Conservation (phyloP, 2,113 vertebrate genomes). For the Nymphicus hollandicus region DNA sequence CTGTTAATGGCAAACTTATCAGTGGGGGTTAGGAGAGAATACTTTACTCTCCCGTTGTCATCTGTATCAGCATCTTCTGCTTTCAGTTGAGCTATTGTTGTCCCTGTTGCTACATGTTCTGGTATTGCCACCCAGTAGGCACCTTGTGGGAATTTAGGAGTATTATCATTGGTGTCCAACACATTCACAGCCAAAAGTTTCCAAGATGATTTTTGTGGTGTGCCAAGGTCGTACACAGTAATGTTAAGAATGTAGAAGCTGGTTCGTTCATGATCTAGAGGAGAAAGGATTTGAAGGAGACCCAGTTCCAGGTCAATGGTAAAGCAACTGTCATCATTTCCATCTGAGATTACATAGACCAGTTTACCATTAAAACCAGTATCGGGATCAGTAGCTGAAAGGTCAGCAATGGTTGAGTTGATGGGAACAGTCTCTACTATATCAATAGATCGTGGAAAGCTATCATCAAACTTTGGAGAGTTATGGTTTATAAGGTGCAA, state of each 20-base stretch:
- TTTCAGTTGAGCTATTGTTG: conserved; percentile 78
- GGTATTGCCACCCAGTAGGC: conserved; percentile 81
- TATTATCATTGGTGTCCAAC: conserved; percentile 90
- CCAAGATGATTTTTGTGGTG: conserved; percentile 87
- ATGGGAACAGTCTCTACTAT: conserved; percentile 79
- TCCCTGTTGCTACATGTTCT: conserved; percentile 81
- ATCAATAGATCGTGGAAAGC: conserved; percentile 85
- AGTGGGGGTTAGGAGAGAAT: conserved; percentile 81
- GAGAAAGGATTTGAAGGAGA: conserved; percentile 80
- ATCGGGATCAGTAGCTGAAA: conserved; percentile 85
- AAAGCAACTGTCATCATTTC: conserved; percentile 92
- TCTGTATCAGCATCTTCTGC: conserved; percentile 83
- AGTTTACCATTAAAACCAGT: conserved; percentile 86
- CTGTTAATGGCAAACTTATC: conserved; percentile 86
- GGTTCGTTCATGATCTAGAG: conserved; percentile 87
- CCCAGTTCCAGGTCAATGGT: conserved; percentile 85
- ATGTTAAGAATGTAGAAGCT: conserved; percentile 91
- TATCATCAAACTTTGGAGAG: conserved; percentile 82
- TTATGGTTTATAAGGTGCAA: conserved; percentile 86
- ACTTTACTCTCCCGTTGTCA: conserved; percentile 80
- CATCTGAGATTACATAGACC: conserved; percentile 87
- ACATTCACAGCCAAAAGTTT: conserved; percentile 89
- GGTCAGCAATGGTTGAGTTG: conserved; percentile 78
- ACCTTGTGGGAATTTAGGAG: conserved; percentile 84
- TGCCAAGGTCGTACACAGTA: conserved; percentile 90